phyloP scores from a whole-genome alignment of 2,888 invertebrate genomes.

The Diaphora mendica region DNA sequence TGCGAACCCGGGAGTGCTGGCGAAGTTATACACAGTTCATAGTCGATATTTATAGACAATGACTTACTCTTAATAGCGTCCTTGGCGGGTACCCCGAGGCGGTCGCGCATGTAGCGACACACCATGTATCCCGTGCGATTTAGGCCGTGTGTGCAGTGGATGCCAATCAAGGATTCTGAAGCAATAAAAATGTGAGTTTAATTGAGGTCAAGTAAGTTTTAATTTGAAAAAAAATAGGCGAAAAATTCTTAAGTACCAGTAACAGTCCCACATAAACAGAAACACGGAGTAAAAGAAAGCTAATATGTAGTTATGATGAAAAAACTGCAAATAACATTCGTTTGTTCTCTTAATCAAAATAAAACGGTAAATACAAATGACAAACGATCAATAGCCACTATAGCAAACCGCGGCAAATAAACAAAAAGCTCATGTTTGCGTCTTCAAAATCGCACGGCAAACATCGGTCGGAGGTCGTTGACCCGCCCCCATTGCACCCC shows the following conservation, averaged over 20 bases:
- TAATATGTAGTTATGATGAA: not conserved
- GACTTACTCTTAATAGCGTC: constrained; percentile 88
- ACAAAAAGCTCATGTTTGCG: constrained; percentile 77
- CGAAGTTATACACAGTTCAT: constrained; percentile 45
- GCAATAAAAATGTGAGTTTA: constrained; percentile 50
- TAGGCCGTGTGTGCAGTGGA: constrained; percentile 94
- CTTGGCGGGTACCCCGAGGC: constrained; percentile 83
- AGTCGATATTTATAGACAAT: constrained; percentile 43
- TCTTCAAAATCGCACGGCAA: constrained; percentile 82
- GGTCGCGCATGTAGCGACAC: constrained; percentile 90
- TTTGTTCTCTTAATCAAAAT: constrained; percentile 4
- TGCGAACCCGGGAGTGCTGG: constrained; percentile 37
- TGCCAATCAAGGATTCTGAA: constrained; percentile 90
- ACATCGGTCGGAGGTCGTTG: constrained; percentile 76
- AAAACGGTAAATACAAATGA: constrained; percentile 55
- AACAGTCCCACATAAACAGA: no score
- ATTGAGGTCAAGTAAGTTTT: not conserved
- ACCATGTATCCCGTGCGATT: constrained; percentile 93
- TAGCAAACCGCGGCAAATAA: constrained; percentile 72
- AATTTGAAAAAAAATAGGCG: not conserved
- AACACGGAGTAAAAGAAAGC: not conserved
- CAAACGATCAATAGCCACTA: constrained; percentile 66
- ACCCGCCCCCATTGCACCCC: constrained; percentile 68
- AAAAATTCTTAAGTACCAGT: not conserved
- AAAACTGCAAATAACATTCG: not conserved